Base-by-base conservation (phyloP, 2,113 vertebrate species). In the Sphaerodactylus townsendi region DNA sequence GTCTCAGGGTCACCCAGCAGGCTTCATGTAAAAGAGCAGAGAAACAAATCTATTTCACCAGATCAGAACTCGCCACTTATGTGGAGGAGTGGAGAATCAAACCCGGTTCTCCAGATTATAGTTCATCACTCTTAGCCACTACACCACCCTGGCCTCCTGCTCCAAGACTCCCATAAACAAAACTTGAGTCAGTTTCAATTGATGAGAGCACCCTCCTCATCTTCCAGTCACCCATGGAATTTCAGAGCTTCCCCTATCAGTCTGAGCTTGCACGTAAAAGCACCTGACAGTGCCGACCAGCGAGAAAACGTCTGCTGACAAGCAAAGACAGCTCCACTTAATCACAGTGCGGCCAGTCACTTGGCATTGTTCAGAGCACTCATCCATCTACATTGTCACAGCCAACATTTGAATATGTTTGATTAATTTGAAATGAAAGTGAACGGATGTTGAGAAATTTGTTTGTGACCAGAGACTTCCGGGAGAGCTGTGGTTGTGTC, bases 381-480 rank as follows among this genome's bases (percentile, higher is more conserved):
- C 33, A 66, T 79, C 68, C 0, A 0, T 79, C 13, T 86, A 0
- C 0, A 74, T 82, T 83, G 46, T 87, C 83, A 79, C 62, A 2
- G 19, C 77, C 33, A 77, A 0, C 83, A 0, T 2, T 50, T 39
- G 81, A 87, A 83, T 56, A 84, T 81, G 72, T 17, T 86, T 1
- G 62, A n/a, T 3, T 35, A 89, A 2, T 84, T 86, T 75, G 84
- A 66, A 86, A 66, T 85, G 83, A 85, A 91, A 86, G 73, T 25
- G 70, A 88, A 87, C 9, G 17, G 56, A 10, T 76, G n/a, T 66
- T 8, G 85, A 44, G 30, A n/a, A 25, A 72, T 46, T 41, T 64
- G 23, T 72, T 86, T 86, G 50, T 86, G 80, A 77, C 28, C 79
- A 21, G 65, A 64, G 53, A 65, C 33, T 82, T 39, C 65, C 13